Conservation (phyloP, 1,140 invertebrate genomes). For the Macrobrachium rosenbergii region DNA sequence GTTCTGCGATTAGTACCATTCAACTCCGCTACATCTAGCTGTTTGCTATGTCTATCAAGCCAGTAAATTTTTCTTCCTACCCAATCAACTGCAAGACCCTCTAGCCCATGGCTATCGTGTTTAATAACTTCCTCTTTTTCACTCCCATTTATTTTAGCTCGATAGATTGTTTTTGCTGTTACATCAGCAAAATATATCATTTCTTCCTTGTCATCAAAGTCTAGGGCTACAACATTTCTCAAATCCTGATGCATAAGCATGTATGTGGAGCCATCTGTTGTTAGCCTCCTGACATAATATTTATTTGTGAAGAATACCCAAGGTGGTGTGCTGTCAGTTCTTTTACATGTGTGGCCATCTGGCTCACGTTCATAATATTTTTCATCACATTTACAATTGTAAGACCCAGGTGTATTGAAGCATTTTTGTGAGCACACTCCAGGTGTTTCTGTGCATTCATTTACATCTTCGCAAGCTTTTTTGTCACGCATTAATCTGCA, state of each 20-base stretch:
- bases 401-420: constrained; percentile 94
- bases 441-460: constrained; percentile 92
- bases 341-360: constrained; percentile 92
- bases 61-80: constrained; percentile 96
- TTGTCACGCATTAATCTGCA: constrained; percentile 81
- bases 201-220: constrained; percentile 89
- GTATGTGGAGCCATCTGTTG: constrained; percentile 87
- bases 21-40: constrained; percentile 90
- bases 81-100: constrained; percentile 98
- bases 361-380: constrained; percentile 88
- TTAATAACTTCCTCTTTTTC: constrained; percentile 86
- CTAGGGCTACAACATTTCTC: constrained; percentile 95
- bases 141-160: constrained; percentile 71
- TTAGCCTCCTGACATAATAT: constrained; percentile 97
- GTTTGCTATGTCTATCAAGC: constrained; percentile 96
- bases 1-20: constrained; percentile 93
- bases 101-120: constrained; percentile 93
- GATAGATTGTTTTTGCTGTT: constrained; percentile 91
- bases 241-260: constrained; percentile 94
- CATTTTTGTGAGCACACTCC: constrained; percentile 95
- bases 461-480: constrained; percentile 91
- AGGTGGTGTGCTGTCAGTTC: constrained; percentile 84
- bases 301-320: constrained; percentile 98
- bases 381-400: constrained; percentile 96
- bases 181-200: constrained; percentile 96